Evolutionary conservation across 2,888 invertebrate species (phyloP).

Genomic region (Choristoneura rosaceana): DNA sequence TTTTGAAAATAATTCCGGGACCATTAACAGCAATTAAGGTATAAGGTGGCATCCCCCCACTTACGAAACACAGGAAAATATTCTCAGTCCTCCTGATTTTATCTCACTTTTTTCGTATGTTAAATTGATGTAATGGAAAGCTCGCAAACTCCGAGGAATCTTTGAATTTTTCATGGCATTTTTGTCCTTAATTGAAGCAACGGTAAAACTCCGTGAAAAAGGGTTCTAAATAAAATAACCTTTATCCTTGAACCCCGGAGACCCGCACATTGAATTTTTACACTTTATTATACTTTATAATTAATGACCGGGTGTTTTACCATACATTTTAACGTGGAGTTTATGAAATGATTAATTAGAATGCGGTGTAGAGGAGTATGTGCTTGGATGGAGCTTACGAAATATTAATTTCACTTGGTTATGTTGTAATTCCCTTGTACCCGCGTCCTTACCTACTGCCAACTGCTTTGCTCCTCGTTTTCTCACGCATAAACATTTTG

Average conservation of each 20-base stretch:
- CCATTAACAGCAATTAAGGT: constrained; percentile 11
- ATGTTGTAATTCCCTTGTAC: constrained; percentile 38
- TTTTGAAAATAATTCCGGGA: background rate
- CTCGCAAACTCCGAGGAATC: constrained; percentile 27
- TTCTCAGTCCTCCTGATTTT: constrained; percentile 12
- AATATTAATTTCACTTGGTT: constrained; percentile 48
- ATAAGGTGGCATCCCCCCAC: background rate
- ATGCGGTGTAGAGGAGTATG: constrained; percentile 25
- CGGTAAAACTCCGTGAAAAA: constrained; percentile 31
- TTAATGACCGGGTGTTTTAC: constrained; percentile 37
- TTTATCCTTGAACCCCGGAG: constrained; percentile 21
- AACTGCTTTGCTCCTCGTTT: constrained; percentile 21
- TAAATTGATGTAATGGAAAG: constrained; percentile 33
- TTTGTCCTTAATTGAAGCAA: constrained; percentile 31
- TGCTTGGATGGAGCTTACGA: constrained; percentile 37
- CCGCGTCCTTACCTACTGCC: constrained; percentile 11
- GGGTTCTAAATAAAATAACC: constrained; percentile 25
- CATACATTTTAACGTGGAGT: constrained; percentile 30
- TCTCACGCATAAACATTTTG: constrained; percentile 1
- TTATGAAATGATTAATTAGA: constrained; percentile 42
- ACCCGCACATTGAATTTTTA: constrained; percentile 20
- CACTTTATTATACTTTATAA: constrained; percentile 38
- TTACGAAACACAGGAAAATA: constrained; percentile 19
- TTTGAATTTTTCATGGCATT: constrained; percentile 36
- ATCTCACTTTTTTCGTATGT: constrained; percentile 21